Percentiles rank a stretch among this genome's conserved stretches.
phyloP scores from a whole-genome alignment of 2,113 vertebrate genomes.

The Alexandromys fortis region DNA sequence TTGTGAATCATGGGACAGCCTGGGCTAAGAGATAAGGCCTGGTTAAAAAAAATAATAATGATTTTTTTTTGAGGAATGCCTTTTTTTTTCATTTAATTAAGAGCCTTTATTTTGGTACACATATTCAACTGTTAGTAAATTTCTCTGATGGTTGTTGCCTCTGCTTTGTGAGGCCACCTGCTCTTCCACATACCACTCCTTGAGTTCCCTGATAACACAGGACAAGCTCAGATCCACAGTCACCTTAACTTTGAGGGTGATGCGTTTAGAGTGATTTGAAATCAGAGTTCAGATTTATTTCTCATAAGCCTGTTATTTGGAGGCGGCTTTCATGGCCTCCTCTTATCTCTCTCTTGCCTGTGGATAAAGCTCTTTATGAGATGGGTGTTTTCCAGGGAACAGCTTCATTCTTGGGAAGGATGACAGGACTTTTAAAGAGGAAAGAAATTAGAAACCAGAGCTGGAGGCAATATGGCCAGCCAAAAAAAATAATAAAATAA shows the following conservation, averaged over 20 bases:
- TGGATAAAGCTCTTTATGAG: slow-evolving; percentile 66
- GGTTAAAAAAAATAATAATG: neutral
- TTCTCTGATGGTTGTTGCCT: neutral
- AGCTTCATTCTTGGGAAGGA: slow-evolving; percentile 63
- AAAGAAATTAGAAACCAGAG: slow-evolving; percentile 74
- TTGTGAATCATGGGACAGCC: neutral
- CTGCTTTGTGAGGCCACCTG: neutral
- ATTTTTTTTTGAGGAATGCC: neutral
- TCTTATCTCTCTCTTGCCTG: slow-evolving; percentile 62
- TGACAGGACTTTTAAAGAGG: slow-evolving; percentile 71
- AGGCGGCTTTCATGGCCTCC: slow-evolving; percentile 64
- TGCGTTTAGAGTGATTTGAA: slow-evolving; percentile 68
- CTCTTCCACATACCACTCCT: neutral
- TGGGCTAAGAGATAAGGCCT: neutral
- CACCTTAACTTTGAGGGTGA: slow-evolving; percentile 55
- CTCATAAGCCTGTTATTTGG: slow-evolving; percentile 69
- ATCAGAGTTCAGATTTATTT: slow-evolving; percentile 71
- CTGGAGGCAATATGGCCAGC: slow-evolving; percentile 54
- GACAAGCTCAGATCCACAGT: neutral
- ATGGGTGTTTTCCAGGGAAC: slow-evolving; percentile 70
- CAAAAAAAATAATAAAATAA: neutral
- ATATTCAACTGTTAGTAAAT: neutral
- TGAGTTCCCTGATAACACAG: neutral
- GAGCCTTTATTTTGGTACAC: neutral
- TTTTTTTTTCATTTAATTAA: neutral